Conservation (phyloP, 1,140 invertebrate species). For the Rhagoletis zephyria region DNA sequence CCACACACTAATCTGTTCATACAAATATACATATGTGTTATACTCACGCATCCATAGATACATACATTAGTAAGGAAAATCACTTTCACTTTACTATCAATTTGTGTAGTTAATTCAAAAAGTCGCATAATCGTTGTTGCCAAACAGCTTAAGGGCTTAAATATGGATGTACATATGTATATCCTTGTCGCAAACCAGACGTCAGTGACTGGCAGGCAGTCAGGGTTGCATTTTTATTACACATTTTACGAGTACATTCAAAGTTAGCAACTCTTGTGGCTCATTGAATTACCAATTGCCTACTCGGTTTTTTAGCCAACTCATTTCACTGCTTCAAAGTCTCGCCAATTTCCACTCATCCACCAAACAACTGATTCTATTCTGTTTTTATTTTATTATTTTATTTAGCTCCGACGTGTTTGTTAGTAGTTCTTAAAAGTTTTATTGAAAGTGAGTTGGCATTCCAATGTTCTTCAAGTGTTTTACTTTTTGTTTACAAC, state of each 20-base stretch:
- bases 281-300: conserved; percentile 15
- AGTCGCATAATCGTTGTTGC: neutral
- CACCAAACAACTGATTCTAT: too few relatives aligned
- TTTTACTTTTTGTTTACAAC: neutral
- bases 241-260: neutral
- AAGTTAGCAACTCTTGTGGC: conserved; percentile 5
- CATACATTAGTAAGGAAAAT: too few relatives aligned
- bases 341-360: neutral
- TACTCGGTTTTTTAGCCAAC: neutral
- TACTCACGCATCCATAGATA: too few relatives aligned
- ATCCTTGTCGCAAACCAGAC: too few relatives aligned
- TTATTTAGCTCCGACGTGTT: too few relatives aligned
- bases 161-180: too few relatives aligned
- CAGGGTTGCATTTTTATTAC: neutral
- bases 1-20: neutral
- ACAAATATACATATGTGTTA: too few relatives aligned
- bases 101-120: neutral
- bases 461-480: conserved; percentile 19
- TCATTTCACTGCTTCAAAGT: neutral
- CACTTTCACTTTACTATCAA: neutral
- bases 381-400: too few relatives aligned
- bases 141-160: neutral
- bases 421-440: neutral
- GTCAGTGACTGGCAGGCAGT: too few relatives aligned
- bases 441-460: conserved; percentile 33